Conservation (phyloP, 2,113 vertebrate genomes). For the Atrichornis clamosus region DNA sequence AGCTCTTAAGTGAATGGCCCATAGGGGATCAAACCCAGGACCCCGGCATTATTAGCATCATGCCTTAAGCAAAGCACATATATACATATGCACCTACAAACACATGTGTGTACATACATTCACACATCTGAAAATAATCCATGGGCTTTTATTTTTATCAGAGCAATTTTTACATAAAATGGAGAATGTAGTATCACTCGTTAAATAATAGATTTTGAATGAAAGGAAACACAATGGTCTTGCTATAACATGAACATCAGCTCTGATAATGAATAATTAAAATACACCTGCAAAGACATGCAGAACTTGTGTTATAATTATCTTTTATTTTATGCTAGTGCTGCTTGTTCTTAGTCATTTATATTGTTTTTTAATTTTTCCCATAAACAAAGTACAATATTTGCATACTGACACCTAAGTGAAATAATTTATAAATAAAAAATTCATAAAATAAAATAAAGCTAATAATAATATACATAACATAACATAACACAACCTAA, state of each 20-base stretch:
- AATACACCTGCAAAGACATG: neutral
- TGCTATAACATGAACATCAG: neutral
- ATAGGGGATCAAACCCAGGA: neutral
- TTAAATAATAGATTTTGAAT: neutral
- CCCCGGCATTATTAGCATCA: neutral
- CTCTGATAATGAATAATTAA: neutral
- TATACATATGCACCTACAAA: neutral
- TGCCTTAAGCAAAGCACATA: neutral
- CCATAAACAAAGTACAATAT: neutral
- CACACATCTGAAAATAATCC: neutral
- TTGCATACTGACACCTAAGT: neutral
- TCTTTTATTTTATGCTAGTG: neutral
- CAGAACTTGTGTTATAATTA: neutral
- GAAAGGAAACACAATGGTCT: neutral
- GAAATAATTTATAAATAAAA: neutral
- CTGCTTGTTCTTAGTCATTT: neutral
- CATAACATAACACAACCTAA: neutral
- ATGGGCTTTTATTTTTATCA: fast-evolving
- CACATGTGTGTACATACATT: neutral
- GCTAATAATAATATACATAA: neutral
- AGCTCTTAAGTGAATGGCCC: neutral
- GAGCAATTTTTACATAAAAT: neutral
- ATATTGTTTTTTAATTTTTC: neutral
- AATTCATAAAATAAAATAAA: neutral
- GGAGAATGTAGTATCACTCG: neutral